Conservation (phyloP, 2,797 vertebrate species). For the Fundulus diaphanus region DNA sequence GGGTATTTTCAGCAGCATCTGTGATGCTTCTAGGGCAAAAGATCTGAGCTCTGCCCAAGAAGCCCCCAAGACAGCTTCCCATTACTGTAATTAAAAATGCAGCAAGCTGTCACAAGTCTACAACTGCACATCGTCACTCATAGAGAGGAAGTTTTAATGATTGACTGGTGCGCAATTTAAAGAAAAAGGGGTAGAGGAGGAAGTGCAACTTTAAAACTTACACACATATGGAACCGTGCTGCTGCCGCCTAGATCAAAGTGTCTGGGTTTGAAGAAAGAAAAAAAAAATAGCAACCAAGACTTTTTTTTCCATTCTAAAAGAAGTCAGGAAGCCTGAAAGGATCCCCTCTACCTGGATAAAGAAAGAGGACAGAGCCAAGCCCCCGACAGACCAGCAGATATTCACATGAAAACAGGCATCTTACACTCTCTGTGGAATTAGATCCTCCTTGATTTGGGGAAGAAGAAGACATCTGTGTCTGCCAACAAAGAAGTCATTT, state of each 20-base stretch:
- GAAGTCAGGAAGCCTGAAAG: slow-evolving; percentile 29
- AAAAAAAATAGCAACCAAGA: slow-evolving; percentile 58
- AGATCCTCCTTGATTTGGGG: slow-evolving; percentile 70
- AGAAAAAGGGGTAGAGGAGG: slow-evolving; percentile 24
- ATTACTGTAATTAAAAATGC: slow-evolving; percentile 24
- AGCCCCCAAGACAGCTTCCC: slow-evolving; percentile 17
- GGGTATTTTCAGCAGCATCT: background rate
- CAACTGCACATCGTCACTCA: slow-evolving; percentile 31
- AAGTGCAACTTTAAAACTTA: slow-evolving; percentile 24
- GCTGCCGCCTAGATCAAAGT: slow-evolving; percentile 18
- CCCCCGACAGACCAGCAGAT: slow-evolving; percentile 49
- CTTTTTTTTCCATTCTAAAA: slow-evolving; percentile 57
- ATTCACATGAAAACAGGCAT: slow-evolving; percentile 43
- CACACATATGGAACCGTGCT: slow-evolving; percentile 14
- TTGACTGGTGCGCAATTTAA: slow-evolving; percentile 12
- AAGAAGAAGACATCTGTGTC: slow-evolving; percentile 60
- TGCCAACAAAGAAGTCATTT: slow-evolving; percentile 81
- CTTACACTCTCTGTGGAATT: slow-evolving; percentile 80
- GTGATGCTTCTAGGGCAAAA: background rate
- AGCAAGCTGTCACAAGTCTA: slow-evolving; percentile 24
- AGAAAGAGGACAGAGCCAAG: slow-evolving; percentile 58
- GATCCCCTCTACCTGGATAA: slow-evolving; percentile 43
- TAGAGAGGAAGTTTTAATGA: slow-evolving; percentile 8
- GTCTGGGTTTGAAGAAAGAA: slow-evolving; percentile 23
- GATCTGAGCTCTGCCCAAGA: slow-evolving; percentile 19